Base-by-base conservation (phyloP, 2,113 vertebrate genomes). In the Aegithalos caudatus region DNA sequence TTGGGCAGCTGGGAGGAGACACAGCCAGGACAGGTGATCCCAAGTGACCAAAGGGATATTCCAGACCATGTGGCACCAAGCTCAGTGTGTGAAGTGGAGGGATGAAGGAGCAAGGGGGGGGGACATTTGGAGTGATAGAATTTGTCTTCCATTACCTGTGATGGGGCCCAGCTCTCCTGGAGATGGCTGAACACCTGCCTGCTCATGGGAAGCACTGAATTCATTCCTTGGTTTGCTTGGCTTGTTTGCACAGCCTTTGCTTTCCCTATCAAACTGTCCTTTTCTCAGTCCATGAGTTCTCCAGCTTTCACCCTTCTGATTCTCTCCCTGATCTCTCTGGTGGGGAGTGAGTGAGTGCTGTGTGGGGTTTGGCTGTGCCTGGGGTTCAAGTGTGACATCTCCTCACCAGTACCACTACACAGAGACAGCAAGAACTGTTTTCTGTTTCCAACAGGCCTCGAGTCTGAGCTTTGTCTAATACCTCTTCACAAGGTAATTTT, bases 101-200 rank as follows among this genome's bases (percentile, higher is more conserved):
- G 1, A 53, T 3, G 31, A 44, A 53, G 5, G 2, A 45, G 24
- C 0, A n/a, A n/a, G n/a, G 27, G 4, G 28, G 3, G 6, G 19
- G 10, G 21, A 29, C 5, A 10, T 40, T 40, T 57, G 50, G 6
- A 5, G 19, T 11, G 24, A 29, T n/a, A 35, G 0, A 1, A 12
- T 65, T 40, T 74, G 12, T 74, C 51, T 29, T 66, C 60, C 12
- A 45, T 21, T 25, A 3, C 8, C 10, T 3, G 2, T 28, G 23
- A 28, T 40, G 58, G 42, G 10, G 12, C 50, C 20, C 3, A 0
- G 35, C 20, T 57, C 29, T 56, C 42, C 42, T 65, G 50, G 29
- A n/a, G 14, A 29, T 24, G 29, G 50, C 15, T 56, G 60, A 40
- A 29, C 42, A 56, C 29, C 50, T 65, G 18, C 19, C 50, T 15